These are phyloP conservation scores for Leptopilina myrica DNA, from an alignment of 2,888 invertebrate species.

Conservation along the genomic window DNA sequence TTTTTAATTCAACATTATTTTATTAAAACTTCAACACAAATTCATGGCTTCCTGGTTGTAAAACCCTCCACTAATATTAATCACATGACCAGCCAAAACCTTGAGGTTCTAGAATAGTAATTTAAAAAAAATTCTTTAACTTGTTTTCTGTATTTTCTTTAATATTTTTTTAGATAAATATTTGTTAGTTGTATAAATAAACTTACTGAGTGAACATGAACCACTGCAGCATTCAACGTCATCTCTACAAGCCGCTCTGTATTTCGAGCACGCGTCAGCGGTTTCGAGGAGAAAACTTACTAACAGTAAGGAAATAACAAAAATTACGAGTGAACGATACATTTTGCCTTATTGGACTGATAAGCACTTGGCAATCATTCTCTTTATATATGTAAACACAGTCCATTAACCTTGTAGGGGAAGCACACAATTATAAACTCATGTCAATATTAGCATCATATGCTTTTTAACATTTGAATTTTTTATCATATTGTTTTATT, in stretches of 20 bases:
- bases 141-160: too few species aligned
- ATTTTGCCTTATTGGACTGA: background rate
- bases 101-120: background rate
- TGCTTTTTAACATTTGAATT: too few species aligned
- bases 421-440: background rate
- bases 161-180: too few species aligned
- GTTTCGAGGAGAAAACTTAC: background rate
- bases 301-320: background rate
- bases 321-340: background rate
- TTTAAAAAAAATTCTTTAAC: background rate
- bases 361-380: background rate
- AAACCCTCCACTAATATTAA: background rate
- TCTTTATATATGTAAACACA: background rate
- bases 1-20: too few species aligned
- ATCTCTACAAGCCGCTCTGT: background rate
- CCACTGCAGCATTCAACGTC: background rate
- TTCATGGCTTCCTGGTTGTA: too few species aligned
- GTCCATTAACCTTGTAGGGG: background rate
- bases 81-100: background rate
- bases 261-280: background rate
- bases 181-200: background rate
- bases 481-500: too few species aligned
- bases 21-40: too few species aligned
- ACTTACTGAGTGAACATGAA: background rate
- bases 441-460: too few species aligned